Evolutionary conservation across 2,113 vertebrate genomes (phyloP), one percentile per base, ranked within the genome.

Genomic region (Python bivittatus): DNA sequence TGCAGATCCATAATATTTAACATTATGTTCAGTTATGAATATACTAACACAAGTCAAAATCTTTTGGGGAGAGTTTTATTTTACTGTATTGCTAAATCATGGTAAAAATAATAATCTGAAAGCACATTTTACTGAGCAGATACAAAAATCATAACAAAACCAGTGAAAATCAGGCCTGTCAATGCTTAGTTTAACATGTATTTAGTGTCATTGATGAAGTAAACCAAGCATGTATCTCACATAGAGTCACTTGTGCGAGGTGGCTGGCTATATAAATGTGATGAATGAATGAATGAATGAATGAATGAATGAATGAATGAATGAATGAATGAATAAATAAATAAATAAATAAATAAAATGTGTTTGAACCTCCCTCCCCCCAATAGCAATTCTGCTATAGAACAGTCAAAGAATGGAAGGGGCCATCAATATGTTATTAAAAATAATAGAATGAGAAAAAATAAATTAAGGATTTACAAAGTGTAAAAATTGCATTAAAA

Each of bases 21-120:
- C 52, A 56, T 54, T 79, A 86, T 22, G 15, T 54, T 54, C 85
- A 86, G 44, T 54, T n/a, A 86, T 86, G 29, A 52, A 54, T 86
- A 56, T 54, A n/a, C 13, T 54, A 27, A 86, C 12, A 0, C 13
- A 20, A 29, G 12, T 7, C 54, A 53, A 86, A 86, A n/a, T 9
- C 1, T 86, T 27, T n/a, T 3, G n/a, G 68, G 68, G n/a, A 72
- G 15, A 86, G 1, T 86, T 53, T 54, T n/a, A 53, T 53, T 54
- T 17, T 20, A 17, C 29, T 29, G 0, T 8, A 72, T 17, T 83
- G 53, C 42, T 84, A 84, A 68, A 88, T 4, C 89, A 91, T 89
- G 88, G 94, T 89, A 90, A 86, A 48, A 86, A 94, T 91, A 94
- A 29, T 88, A 90, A 20, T 54, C 87, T 15, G 87, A 48, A 88